These are phyloP conservation scores for Orgyia antiqua DNA, from an alignment of 2,888 invertebrate genomes.

Conservation along the genomic window DNA sequence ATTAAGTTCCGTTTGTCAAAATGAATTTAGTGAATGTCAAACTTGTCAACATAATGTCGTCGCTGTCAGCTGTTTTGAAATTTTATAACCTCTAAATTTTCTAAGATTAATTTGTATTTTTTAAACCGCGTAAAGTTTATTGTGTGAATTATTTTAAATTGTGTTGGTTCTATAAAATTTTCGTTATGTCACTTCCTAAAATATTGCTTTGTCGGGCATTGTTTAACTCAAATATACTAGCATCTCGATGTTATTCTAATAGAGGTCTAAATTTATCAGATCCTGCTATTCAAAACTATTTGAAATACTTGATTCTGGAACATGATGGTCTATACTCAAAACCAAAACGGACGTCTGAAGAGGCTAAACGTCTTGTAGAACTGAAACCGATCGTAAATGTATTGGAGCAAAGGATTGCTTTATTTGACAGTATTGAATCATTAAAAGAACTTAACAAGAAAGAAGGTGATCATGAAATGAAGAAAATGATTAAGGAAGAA, in stretches of 20 bases:
- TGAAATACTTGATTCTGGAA: conserved; percentile 72
- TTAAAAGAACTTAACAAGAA: conserved; percentile 80
- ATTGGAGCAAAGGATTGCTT: conserved; percentile 75
- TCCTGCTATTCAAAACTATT: conserved; percentile 68
- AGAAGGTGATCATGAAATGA: conserved; percentile 79
- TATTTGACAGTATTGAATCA: conserved; percentile 79
- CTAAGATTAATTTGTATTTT: too few relatives aligned
- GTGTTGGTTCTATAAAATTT: too few relatives aligned
- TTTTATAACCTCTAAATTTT: too few relatives aligned
- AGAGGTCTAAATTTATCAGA: conserved; percentile 55
- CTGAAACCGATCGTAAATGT: conserved; percentile 78
- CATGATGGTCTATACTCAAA: conserved; percentile 67
- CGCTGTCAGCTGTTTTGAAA: too few relatives aligned
- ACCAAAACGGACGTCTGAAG: conserved; percentile 40
- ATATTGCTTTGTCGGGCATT: conserved; percentile 34
- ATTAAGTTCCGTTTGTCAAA: too few relatives aligned
- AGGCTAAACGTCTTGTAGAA: conserved; percentile 51
- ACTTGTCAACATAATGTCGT: too few relatives aligned
- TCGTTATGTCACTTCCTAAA: conserved; percentile 41
- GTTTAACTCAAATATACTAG: conserved; percentile 30
- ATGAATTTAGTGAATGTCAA: too few relatives aligned
- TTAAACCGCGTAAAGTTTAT: too few relatives aligned
- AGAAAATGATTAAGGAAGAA: conserved; percentile 83
- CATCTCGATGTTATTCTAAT: conserved; percentile 45
- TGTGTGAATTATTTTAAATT: too few relatives aligned